phyloP scores from a whole-genome alignment of 2,113 vertebrate species.

The Numida meleagris region DNA sequence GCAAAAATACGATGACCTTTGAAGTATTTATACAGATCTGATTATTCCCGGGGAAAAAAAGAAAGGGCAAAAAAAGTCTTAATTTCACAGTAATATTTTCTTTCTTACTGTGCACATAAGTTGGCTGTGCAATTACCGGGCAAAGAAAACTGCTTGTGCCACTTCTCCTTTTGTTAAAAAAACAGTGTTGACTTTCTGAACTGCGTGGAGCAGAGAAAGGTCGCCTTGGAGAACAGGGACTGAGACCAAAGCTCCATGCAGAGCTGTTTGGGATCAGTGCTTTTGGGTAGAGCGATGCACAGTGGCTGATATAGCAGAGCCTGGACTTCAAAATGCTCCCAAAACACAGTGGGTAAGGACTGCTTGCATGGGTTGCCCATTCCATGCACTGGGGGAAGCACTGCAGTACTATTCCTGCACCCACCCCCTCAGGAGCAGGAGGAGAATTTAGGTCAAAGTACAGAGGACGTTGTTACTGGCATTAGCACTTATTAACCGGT shows the following conservation, averaged over 20 bases:
- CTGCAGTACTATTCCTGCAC: background rate
- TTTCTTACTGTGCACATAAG: background rate
- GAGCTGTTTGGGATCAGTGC: background rate
- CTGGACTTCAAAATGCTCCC: background rate
- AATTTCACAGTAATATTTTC: background rate
- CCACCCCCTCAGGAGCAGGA: background rate
- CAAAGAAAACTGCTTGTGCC: background rate
- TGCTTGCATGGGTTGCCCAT: background rate
- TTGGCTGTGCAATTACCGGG: background rate
- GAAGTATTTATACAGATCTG: background rate
- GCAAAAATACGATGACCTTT: background rate
- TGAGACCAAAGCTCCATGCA: accelerated
- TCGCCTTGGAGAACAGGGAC: background rate
- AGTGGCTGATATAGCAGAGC: background rate
- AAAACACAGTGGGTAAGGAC: background rate
- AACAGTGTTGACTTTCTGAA: background rate
- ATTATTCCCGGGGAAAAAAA: background rate
- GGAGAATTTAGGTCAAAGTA: slow-evolving; percentile 32
- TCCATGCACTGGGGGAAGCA: background rate
- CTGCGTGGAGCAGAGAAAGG: background rate
- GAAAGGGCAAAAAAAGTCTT: background rate
- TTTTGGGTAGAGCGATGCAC: background rate
- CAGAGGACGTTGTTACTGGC: background rate
- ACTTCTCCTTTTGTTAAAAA: background rate
- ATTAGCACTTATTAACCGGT: slow-evolving; percentile 50